Evolutionary conservation across 2,888 invertebrate genomes (phyloP), one percentile per base, ranked within the genome.

Genomic region (Apoda limacodes): DNA sequence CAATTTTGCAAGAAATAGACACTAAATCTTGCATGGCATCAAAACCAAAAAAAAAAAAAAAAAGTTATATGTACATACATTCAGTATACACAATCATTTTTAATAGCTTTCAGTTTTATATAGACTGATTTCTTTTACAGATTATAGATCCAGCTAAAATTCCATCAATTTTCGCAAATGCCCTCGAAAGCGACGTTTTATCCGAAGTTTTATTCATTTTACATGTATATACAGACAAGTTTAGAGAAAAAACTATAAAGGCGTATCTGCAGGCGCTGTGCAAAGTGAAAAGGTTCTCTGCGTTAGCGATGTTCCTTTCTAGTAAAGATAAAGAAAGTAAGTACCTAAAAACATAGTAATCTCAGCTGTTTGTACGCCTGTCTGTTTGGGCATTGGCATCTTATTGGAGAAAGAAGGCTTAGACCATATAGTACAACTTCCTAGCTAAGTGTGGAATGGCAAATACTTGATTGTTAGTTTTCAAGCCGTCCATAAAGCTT

Each of bases 161-260:
- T 19, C 84, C 87, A 1, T 59, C 67, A 1, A 83, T 90, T 41
- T 89, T 90, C 58, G 82, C 82, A 51, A 86, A 88, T 45, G 86
- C 88, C 0, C 62, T 90, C 35, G 89, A 90, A 40, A 85, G 83
- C 33, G 72, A 83, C 23, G 72, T 85, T 2, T 74, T 90, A 3
- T 85, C 85, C 4, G 85, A 85, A 22, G 82, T 89, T 30, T 45
- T 90, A 12, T 58, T 60, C 2, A 55, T 82, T 0, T 38, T 75
- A 1, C 66, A 67, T 21, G 60, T 64, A 9, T 56, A 82, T 46
- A 83, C 81, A 43, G 41, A 32, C 2, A 57, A 75, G 22, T 69
- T 68, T 36, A 47, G 61, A 2, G 56, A 65, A 2, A 65, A 68
- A 29, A 48, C 64, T 1, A 55, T 86, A 9, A 63, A 72, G 21